A percentile compares a stretch with the other conserved stretches of the same genome.
Conservation (phyloP, 1,140 invertebrate genomes). For the Brachionus paranguensis region DNA sequence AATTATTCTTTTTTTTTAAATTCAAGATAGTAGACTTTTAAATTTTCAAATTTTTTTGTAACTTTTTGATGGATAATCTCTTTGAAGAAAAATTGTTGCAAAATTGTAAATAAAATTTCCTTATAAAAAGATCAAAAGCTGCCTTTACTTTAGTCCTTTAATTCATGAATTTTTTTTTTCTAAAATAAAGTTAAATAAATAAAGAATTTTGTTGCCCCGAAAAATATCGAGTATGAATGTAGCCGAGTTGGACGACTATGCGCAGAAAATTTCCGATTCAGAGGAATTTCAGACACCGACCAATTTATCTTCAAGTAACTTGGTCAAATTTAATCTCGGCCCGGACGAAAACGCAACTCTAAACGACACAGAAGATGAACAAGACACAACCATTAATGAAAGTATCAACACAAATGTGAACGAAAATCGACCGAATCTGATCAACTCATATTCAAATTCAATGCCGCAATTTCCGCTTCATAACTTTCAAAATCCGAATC, state of each 20-base stretch:
- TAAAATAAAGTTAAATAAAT: not conserved
- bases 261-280: not conserved
- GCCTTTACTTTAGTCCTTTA: not conserved
- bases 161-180: not conserved
- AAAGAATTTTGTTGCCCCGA: not conserved
- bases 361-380: conserved; percentile 18
- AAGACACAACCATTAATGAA: conserved; percentile 1
- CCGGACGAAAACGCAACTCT: not conserved
- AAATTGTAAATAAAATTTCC: conserved; percentile 20
- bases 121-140: not conserved
- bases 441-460: conserved; percentile 34
- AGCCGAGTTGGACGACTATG: conserved; percentile 3
- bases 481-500: not conserved
- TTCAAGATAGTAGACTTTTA: not conserved
- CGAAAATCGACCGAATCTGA: not conserved
- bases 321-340: conserved; percentile 27
- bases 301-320: not conserved
- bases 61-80: conserved; percentile 21
- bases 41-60: not conserved
- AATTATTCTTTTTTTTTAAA: not conserved
- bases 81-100: not conserved
- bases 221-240: conserved; percentile 1
- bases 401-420: not conserved
- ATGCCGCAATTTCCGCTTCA: conserved; percentile 31
- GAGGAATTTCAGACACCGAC: conserved; percentile 13